Percentiles rank a stretch among this genome's conserved stretches.
These are phyloP conservation scores for Himalopsyche japonica DNA, from an alignment of 2,888 invertebrate species.

Conservation along the genomic window DNA sequence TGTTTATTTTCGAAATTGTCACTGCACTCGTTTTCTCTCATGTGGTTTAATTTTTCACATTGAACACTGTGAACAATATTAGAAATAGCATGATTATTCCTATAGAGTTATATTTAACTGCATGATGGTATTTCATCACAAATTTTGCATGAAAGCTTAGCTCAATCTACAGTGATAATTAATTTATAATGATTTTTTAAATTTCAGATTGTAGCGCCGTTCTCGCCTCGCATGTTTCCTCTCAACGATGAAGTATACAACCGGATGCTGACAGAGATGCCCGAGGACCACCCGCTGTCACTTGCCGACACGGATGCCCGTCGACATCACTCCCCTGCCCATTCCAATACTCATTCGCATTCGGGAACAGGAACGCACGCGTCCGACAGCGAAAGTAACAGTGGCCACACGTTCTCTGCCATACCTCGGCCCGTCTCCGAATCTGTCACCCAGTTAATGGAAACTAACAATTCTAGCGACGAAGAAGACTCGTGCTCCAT, in stretches of 20 bases:
- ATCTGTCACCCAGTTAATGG: slow-evolving; percentile 49
- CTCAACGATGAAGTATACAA: slow-evolving; percentile 70
- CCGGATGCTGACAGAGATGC: slow-evolving; percentile 72
- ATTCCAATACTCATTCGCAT: not conserved
- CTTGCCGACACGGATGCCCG: slow-evolving; percentile 1
- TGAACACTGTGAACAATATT: no score
- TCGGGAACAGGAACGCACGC: slow-evolving; percentile 19
- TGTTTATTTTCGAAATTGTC: no score
- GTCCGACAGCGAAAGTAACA: slow-evolving; percentile 35
- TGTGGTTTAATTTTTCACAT: no score
- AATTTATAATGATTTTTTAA: not conserved
- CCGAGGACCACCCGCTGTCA: slow-evolving; percentile 60
- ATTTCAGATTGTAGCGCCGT: slow-evolving; percentile 69
- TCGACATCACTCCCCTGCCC: slow-evolving; percentile 29
- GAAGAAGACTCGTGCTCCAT: slow-evolving; percentile 50
- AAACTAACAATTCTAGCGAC: not conserved
- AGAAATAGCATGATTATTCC: no score
- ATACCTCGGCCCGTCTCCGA: slow-evolving; percentile 41
- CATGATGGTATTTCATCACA: no score
- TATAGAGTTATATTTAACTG: no score
- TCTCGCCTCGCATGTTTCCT: slow-evolving; percentile 76
- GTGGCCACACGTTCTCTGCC: slow-evolving; percentile 44
- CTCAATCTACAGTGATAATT: no score
- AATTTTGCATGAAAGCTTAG: no score
- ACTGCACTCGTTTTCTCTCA: no score